Base-by-base conservation (phyloP, 1,140 invertebrate species). In the Chironomus striatipennis region DNA sequence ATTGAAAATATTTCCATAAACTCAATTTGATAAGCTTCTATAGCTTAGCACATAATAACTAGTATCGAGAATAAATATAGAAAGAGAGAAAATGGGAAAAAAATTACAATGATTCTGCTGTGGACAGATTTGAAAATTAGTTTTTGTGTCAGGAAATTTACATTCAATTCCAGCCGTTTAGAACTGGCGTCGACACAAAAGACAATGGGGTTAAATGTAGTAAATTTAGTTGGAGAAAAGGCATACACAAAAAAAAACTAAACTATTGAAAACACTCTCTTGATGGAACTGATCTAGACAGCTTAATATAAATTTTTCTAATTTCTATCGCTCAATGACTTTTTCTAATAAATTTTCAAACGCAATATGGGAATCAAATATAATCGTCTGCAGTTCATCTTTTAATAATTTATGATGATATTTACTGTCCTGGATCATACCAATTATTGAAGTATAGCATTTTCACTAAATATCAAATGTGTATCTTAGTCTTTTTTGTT, bases 211-310 rank as follows among this genome's bases (percentile, higher is more conserved):
- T 57, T 57, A 57, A 57, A 57, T 57, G 47, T 12, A 15, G 47
- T 12, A 15, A 15, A 15, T 5, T n/a, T 12, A 57, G 15, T 9
- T 8, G 7, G 15, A 18, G 17, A 12, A 70, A 12, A 70, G 18
- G 18, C 65, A 70, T 7, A n/a, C n/a, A n/a, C n/a, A n/a, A n/a
- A n/a, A 57, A n/a, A 57, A 57, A 57, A 70, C 7, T 18, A 10
- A 70, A 70, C 65, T 70, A 70, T 70, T 70, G 65, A 70, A 70
- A 70, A 70, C 65, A 70, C 65, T 70, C 65, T 20, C 3, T 70
- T 20, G n/a, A 20, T 70, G 17, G 17, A 17, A 20, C 8, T 70
- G 17, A 70, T 15, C 6, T 20, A 6, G 65, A 70, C 47, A 57
- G 12, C 5, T 57, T 57, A 57, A 57, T 57, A 57, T 57, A n/a